These are phyloP conservation scores for Cherax destructor DNA, from an alignment of 1,140 invertebrate genomes.

Conservation along the genomic window DNA sequence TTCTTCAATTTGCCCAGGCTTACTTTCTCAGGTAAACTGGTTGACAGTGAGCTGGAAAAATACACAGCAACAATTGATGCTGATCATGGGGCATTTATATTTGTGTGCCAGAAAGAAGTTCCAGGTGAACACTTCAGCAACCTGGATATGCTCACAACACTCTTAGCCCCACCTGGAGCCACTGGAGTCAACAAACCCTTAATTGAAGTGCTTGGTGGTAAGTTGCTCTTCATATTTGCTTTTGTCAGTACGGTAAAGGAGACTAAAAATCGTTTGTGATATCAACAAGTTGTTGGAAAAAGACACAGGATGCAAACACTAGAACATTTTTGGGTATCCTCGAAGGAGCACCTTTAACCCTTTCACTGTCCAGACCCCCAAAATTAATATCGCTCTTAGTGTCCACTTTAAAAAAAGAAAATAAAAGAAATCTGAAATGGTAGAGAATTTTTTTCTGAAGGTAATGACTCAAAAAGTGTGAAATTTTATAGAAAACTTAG, in stretches of 20 bases:
- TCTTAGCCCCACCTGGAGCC: slow-evolving; percentile 50
- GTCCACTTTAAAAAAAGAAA: too few species aligned
- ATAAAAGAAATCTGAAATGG: too few species aligned
- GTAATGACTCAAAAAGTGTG: too few species aligned
- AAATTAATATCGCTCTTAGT: too few species aligned
- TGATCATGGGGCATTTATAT: slow-evolving; percentile 39
- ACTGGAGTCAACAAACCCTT: slow-evolving; percentile 47
- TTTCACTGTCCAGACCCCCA: too few species aligned
- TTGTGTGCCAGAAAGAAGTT: slow-evolving; percentile 45
- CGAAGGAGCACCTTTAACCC: too few species aligned
- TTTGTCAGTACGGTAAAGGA: background rate
- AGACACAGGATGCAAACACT: too few species aligned
- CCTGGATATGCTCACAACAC: slow-evolving; percentile 45
- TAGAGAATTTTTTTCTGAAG: too few species aligned
- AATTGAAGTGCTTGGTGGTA: slow-evolving; percentile 53
- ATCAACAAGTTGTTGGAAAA: too few species aligned
- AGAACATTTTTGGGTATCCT: too few species aligned
- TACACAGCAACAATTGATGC: slow-evolving; percentile 50
- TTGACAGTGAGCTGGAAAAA: slow-evolving; percentile 53
- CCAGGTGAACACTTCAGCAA: slow-evolving; percentile 42
- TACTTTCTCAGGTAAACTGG: slow-evolving; percentile 43
- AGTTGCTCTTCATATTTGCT: background rate
- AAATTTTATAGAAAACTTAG: too few species aligned
- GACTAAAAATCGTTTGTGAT: too few species aligned
- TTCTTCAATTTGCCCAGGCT: slow-evolving; percentile 14